Conservation (phyloP, 2,797 vertebrate species). For the Pampus argenteus region DNA sequence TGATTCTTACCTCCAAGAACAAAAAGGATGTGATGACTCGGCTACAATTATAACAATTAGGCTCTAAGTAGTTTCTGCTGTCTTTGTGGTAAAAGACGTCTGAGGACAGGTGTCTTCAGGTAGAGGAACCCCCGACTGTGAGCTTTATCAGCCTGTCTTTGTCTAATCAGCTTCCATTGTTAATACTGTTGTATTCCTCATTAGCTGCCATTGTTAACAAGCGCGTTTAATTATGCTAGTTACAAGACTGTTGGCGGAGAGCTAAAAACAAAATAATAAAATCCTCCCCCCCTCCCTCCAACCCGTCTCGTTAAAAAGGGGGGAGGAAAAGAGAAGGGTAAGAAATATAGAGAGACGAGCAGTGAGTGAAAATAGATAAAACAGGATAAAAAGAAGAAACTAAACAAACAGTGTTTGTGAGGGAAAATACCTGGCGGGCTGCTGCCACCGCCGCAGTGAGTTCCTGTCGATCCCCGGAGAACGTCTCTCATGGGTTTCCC, state of each 20-base stretch:
- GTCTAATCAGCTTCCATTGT: slow-evolving; percentile 91
- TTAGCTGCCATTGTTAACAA: slow-evolving; percentile 95
- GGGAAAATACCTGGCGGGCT: slow-evolving; percentile 78
- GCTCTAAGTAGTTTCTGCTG: not conserved
- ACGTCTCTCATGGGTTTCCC: slow-evolving; percentile 58
- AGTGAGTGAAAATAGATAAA: too few relatives aligned
- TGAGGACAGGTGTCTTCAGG: slow-evolving; percentile 76
- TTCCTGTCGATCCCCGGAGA: slow-evolving; percentile 62
- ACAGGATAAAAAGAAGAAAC: slow-evolving; percentile 38
- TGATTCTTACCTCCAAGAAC: slow-evolving; percentile 5
- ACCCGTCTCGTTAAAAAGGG: slow-evolving; percentile 59
- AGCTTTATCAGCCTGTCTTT: slow-evolving; percentile 70
- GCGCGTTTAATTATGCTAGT: slow-evolving; percentile 93
- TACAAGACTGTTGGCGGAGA: slow-evolving; percentile 89
- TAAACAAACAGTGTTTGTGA: slow-evolving; percentile 75
- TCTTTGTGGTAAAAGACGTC: slow-evolving; percentile 7
- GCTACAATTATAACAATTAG: slow-evolving; percentile 54
- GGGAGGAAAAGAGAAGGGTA: too few relatives aligned
- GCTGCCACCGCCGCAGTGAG: slow-evolving; percentile 49
- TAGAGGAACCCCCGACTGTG: slow-evolving; percentile 49
- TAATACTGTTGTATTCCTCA: slow-evolving; percentile 93
- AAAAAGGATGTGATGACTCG: slow-evolving; percentile 49
- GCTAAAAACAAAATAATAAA: slow-evolving; percentile 78
- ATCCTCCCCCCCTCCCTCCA: slow-evolving; percentile 49
- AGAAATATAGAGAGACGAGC: too few relatives aligned